Base-by-base conservation (phyloP, 2,113 vertebrate genomes). In the Pipa parva region DNA sequence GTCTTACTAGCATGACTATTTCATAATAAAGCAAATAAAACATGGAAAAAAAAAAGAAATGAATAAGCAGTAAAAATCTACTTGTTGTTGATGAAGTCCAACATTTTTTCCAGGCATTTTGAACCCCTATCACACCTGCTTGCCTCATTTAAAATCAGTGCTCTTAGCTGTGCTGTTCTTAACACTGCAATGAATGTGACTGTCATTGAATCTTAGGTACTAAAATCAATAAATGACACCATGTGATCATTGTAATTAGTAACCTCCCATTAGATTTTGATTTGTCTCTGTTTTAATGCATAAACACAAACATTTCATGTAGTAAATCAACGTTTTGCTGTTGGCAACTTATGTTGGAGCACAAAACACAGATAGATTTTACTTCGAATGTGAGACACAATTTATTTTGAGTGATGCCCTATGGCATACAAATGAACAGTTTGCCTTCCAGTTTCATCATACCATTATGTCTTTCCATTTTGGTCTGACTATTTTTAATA, bases 381-480 rank as follows among this genome's bases (percentile, higher is more conserved):
- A 29, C 26, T 55, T 55, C 7, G 31, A 55, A 55, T 55, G 27
- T n/a, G 17, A 55, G 6, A 49, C 12, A 54, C 25, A 54, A 55
- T 55, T 55, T 55, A 28, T 28, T 55, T 55, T 55, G 52, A 55
- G 52, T 29, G 27, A 55, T 55, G 27, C 52, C 52, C 52, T 55
- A 29, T 55, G 52, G 52, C 52, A 18, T 13, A 29, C 26, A 26
- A 55, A 29, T 29, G 26, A 22, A 29, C 52, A 28, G 3, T 54
- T 54, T 1, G 22, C 22, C 50, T 54, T 54, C 20, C 8, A 25
- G 3, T 24, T 54, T 25, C 17, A 54, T 5, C 50, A 28, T 54
- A 28, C 13, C 21, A 31, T 55, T 55, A 55, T 55, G 27, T 31
- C 26, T 55, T 55, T 31, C 27, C 25, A 29, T 55, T 55, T 55